Evolutionary conservation across 2,113 vertebrate species (phyloP).

Genomic region (Diadophis punctatus): DNA sequence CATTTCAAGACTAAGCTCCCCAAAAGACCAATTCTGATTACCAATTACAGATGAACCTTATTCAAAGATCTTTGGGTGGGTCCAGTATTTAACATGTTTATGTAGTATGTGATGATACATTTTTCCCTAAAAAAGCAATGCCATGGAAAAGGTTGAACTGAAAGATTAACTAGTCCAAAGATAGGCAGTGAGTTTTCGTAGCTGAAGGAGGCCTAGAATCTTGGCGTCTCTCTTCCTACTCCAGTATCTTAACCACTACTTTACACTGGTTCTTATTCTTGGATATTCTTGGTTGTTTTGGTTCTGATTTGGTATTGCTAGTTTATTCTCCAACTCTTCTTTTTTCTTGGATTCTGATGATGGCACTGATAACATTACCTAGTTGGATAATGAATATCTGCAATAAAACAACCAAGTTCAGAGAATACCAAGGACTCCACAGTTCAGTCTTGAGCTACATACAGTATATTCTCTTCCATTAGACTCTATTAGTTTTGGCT

Average conservation of each 20-base stretch:
- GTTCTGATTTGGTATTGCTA: neutral
- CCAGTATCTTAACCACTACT: neutral
- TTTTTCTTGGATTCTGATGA: neutral
- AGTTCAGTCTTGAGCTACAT: neutral
- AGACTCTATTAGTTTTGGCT: neutral
- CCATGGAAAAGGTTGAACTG: neutral
- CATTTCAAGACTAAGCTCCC: neutral
- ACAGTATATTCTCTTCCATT: neutral
- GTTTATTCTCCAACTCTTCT: neutral
- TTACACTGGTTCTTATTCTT: neutral
- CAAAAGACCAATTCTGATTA: neutral
- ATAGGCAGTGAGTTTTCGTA: neutral
- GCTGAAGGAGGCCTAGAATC: neutral
- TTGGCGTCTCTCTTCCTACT: neutral
- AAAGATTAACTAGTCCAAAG: neutral
- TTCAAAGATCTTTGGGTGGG: neutral
- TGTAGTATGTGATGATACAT: neutral
- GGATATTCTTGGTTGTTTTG: neutral
- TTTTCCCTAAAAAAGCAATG: neutral
- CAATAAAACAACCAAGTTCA: neutral
- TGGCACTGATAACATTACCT: neutral
- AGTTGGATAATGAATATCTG: neutral
- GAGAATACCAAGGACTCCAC: neutral
- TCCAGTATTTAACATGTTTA: neutral
- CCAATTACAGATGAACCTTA: neutral